Percentiles rank a stretch among this genome's conserved stretches.
phyloP scores from a whole-genome alignment of 2,113 vertebrate genomes.

The Dipodomys stephensi region DNA sequence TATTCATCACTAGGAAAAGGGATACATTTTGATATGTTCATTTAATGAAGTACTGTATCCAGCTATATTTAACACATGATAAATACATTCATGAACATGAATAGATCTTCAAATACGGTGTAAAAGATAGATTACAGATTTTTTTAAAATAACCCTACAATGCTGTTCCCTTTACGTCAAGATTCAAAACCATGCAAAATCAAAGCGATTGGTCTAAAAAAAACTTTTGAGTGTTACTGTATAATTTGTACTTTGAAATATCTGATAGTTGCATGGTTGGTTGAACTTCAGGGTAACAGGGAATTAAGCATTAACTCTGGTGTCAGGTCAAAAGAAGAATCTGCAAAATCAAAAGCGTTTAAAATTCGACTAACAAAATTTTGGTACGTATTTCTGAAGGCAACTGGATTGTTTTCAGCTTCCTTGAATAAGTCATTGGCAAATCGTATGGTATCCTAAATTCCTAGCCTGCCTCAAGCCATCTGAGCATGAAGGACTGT shows the following conservation, averaged over 20 bases:
- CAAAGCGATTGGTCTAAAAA: slow-evolving; percentile 68
- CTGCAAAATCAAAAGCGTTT: slow-evolving; percentile 62
- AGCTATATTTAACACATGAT: not conserved
- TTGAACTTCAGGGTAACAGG: slow-evolving; percentile 86
- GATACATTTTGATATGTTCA: not conserved
- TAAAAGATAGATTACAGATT: not conserved
- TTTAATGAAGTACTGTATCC: not conserved
- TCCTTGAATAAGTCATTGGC: slow-evolving; percentile 10
- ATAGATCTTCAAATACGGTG: not conserved
- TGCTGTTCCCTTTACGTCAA: slow-evolving; percentile 5
- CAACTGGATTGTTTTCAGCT: not conserved
- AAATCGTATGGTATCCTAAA: slow-evolving; percentile 37
- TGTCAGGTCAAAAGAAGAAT: slow-evolving; percentile 67
- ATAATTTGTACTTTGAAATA: slow-evolving; percentile 84
- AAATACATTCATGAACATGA: not conserved
- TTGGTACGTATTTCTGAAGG: slow-evolving; percentile 51
- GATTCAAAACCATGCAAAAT: not conserved
- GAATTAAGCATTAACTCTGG: slow-evolving; percentile 90
- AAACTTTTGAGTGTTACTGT: slow-evolving; percentile 72
- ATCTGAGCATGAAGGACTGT: slow-evolving; percentile 78
- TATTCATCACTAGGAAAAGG: not conserved
- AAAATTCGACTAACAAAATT: slow-evolving; percentile 74
- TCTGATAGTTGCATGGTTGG: slow-evolving; percentile 77
- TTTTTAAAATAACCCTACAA: not conserved
- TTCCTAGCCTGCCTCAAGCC: slow-evolving; percentile 52